Evolutionary conservation across 64 coral and sea anemone genomes (phyloP).

Genomic region (Montipora foliosa): DNA sequence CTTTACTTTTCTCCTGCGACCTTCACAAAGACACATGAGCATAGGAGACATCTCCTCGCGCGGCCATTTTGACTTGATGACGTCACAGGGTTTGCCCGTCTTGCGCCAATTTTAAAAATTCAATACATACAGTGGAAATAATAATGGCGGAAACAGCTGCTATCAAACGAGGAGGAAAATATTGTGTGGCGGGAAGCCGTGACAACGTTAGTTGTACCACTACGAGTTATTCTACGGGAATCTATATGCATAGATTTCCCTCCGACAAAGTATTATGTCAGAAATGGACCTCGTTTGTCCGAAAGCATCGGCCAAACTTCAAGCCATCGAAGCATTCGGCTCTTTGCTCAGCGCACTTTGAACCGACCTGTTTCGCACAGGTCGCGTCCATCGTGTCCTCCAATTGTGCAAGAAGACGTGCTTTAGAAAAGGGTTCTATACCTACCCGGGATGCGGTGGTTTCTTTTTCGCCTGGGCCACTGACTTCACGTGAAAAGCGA

Average conservation of each 20-base stretch:
- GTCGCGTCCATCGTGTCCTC: background rate
- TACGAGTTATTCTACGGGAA: slow-evolving; percentile 27
- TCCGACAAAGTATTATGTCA: background rate
- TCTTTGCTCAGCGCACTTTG: too few relatives aligned
- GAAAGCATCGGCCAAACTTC: slow-evolving; percentile 29
- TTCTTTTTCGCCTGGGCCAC: too few relatives aligned
- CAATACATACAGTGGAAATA: too few relatives aligned
- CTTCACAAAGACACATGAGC: background rate
- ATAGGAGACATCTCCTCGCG: background rate
- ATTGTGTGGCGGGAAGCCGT: slow-evolving; percentile 60
- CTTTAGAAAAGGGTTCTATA: too few relatives aligned
- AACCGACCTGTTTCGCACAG: too few relatives aligned
- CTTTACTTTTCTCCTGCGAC: background rate
- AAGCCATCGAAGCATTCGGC: slow-evolving; percentile 2
- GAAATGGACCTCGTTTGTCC: slow-evolving; percentile 66
- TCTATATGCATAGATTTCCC: slow-evolving; percentile 58
- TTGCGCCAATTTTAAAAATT: too few relatives aligned
- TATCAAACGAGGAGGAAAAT: slow-evolving; percentile 46
- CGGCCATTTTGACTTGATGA: background rate
- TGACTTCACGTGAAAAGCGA: too few relatives aligned
- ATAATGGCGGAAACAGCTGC: background rate
- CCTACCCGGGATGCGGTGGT: too few relatives aligned
- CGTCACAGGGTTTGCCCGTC: too few relatives aligned
- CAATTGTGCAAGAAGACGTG: background rate
- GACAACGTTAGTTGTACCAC: slow-evolving; percentile 58